Percentiles rank a stretch among this genome's conserved stretches.
phyloP scores from a whole-genome alignment of 2,888 invertebrate species.

The Prosapia bicincta region DNA sequence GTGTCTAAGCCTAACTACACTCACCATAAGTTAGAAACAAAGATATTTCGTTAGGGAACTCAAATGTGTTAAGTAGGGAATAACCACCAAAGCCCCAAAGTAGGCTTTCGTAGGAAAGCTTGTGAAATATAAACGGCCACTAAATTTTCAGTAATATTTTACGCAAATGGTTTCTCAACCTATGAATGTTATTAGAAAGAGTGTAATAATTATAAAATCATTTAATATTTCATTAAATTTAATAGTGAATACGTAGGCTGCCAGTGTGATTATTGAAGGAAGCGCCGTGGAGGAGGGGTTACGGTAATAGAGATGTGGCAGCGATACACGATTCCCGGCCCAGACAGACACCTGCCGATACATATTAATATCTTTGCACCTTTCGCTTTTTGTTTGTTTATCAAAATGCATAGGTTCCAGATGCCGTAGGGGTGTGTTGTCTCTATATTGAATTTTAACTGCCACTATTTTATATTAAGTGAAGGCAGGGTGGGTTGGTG shows the following conservation, averaged over 20 bases:
- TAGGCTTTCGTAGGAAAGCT: too few species aligned
- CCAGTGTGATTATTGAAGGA: neutral
- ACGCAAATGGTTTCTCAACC: too few species aligned
- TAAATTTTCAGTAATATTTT: too few species aligned
- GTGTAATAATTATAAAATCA: neutral
- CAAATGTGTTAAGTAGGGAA: too few species aligned
- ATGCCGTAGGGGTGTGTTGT: neutral
- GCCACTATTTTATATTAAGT: neutral
- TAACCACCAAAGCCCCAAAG: too few species aligned
- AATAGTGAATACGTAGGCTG: too few species aligned
- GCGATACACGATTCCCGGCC: neutral
- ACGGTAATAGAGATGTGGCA: neutral
- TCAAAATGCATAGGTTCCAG: neutral
- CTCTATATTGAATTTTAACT: neutral
- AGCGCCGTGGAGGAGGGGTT: neutral
- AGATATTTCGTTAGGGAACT: too few species aligned
- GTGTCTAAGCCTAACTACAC: too few species aligned
- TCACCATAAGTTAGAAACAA: too few species aligned
- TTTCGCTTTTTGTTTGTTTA: neutral
- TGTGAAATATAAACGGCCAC: too few species aligned
- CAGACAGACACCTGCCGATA: neutral
- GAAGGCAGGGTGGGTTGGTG: neutral
- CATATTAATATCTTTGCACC: neutral
- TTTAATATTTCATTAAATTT: neutral
- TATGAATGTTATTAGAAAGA: too few species aligned